Conservation (phyloP, 1,140 invertebrate species). For the Coelopa frigida region DNA sequence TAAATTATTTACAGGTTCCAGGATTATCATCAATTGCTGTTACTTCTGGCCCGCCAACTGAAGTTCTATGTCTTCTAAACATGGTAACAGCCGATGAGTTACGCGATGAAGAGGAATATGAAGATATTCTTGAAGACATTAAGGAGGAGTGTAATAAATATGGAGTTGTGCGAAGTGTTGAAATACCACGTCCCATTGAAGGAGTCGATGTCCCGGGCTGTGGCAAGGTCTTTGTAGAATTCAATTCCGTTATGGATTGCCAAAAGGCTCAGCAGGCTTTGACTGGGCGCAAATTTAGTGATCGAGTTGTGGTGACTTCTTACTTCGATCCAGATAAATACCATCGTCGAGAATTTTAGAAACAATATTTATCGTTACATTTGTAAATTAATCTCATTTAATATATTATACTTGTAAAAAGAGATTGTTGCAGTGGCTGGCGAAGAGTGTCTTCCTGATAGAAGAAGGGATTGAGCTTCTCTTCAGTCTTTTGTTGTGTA, state of each 20-base stretch:
- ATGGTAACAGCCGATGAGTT: conserved; percentile 98
- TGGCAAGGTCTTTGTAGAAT: conserved; percentile 99
- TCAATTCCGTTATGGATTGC: conserved; percentile 91
- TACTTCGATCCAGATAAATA: conserved; percentile 99
- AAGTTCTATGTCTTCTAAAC: conserved; percentile 95
- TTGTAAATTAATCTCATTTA: too few species aligned
- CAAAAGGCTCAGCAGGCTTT: conserved; percentile 97
- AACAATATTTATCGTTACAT: too few species aligned
- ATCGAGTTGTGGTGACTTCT: conserved; percentile 96
- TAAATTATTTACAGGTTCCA: conserved; percentile 68
- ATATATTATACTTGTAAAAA: too few species aligned
- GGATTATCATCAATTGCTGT: conserved; percentile 78
- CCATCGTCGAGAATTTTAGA: conserved; percentile 95
- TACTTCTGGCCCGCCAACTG: conserved; percentile 86
- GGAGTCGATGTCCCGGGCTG: conserved; percentile 96
- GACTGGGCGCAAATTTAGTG: conserved; percentile 97
- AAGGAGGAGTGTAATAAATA: conserved; percentile 98
- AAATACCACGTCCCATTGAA: conserved; percentile 96
- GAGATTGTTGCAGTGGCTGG: too few species aligned
- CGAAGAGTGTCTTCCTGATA: too few species aligned
- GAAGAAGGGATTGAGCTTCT: too few species aligned
- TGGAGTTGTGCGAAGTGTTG: conserved; percentile 88
- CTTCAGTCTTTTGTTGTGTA: too few species aligned
- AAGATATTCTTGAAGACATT: conserved; percentile 98
- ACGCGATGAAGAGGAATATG: conserved; percentile 97